Evolutionary conservation across 1,140 invertebrate species (phyloP).

Genomic region (Drosophila arawakana): DNA sequence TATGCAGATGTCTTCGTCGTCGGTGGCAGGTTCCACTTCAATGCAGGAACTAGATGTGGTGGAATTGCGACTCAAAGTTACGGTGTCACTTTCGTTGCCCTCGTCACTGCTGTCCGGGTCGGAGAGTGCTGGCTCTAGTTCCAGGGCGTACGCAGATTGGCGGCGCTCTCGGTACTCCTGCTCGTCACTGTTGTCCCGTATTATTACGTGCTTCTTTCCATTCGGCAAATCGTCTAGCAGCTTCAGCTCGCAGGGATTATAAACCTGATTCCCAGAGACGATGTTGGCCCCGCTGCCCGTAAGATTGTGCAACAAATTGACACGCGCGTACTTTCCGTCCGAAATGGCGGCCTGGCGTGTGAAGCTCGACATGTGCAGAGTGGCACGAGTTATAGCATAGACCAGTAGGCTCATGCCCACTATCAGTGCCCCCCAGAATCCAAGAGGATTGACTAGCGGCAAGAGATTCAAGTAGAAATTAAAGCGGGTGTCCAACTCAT

Average conservation of each 20-base stretch:
- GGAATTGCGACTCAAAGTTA: conserved; percentile 52
- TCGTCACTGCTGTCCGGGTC: conserved; percentile 59
- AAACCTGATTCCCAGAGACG: conserved; percentile 48
- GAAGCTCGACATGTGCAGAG: conserved; percentile 70
- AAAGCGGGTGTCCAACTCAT: conserved; percentile 87
- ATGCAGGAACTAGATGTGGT: conserved; percentile 56
- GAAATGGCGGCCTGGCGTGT: conserved; percentile 56
- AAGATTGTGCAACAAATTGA: conserved; percentile 58
- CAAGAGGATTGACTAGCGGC: conserved; percentile 86
- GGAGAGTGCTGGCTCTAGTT: conserved; percentile 73
- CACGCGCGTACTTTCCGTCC: conserved; percentile 64
- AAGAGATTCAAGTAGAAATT: conserved; percentile 89
- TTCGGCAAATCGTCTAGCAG: conserved; percentile 57
- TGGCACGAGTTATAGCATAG: conserved; percentile 78
- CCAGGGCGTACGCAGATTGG: conserved; percentile 59
- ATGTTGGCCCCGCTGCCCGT: conserved; percentile 32
- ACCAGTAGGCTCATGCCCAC: conserved; percentile 86
- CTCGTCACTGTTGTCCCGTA: conserved; percentile 22
- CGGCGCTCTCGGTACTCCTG: conserved; percentile 38
- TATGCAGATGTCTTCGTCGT: conserved; percentile 47
- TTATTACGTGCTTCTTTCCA: conserved; percentile 52
- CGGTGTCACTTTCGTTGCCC: conserved; percentile 55
- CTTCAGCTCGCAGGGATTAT: conserved; percentile 71
- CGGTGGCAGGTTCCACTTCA: conserved; percentile 33
- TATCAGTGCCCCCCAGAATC: conserved; percentile 87